These are phyloP conservation scores for Acronicta alni DNA, from an alignment of 2,888 invertebrate species.

Conservation along the genomic window DNA sequence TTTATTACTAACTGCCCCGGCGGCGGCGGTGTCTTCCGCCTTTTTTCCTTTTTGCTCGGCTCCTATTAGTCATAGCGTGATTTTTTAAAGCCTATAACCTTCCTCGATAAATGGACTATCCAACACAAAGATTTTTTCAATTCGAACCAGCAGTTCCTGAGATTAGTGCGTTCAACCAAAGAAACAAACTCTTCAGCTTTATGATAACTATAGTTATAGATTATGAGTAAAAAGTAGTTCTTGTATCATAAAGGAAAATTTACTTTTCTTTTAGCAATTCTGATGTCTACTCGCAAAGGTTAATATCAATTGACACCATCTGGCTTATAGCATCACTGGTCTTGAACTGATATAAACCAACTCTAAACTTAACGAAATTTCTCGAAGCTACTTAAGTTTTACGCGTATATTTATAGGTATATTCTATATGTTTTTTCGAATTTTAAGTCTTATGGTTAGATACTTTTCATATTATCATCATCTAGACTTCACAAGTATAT, in stretches of 20 bases:
- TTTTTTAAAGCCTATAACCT: too few relatives aligned
- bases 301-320: constrained; percentile 16
- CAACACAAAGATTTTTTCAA: too few relatives aligned
- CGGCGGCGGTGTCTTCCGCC: too few relatives aligned
- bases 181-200: too few relatives aligned
- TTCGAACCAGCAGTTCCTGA: too few relatives aligned
- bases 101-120: too few relatives aligned
- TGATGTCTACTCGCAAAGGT: background rate
- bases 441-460: constrained; percentile 16
- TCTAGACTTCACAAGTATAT: too few relatives aligned
- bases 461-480: constrained; percentile 26
- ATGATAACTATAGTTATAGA: too few relatives aligned
- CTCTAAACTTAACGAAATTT: constrained; percentile 13
- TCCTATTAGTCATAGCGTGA: too few relatives aligned
- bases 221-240: background rate
- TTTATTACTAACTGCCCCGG: too few relatives aligned
- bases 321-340: constrained; percentile 29
- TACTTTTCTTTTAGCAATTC: background rate
- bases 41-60: too few relatives aligned
- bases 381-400: constrained; percentile 14
- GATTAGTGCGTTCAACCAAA: too few relatives aligned
- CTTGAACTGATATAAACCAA: constrained; percentile 27
- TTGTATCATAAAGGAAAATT: background rate
- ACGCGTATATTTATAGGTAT: constrained; percentile 14
- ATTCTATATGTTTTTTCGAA: constrained; percentile 6